Evolutionary conservation across 2,113 vertebrate species (phyloP), one percentile per base, ranked within the genome.

Genomic region (Chaenogobius annularis): DNA sequence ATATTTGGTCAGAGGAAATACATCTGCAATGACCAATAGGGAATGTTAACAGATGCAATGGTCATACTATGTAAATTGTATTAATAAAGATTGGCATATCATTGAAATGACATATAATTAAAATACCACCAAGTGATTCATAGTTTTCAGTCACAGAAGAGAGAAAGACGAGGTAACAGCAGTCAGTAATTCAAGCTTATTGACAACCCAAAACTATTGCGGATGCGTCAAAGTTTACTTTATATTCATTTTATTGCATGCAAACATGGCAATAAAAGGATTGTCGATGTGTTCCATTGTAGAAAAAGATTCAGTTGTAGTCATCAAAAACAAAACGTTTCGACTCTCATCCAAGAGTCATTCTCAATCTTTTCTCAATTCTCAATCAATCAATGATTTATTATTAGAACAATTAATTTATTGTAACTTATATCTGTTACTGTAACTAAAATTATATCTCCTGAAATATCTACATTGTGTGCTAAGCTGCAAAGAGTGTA

Each of bases 41-140:
- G 26, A 56, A 56, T 56, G 20, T 70, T 47, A 71, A 56, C 19
- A 61, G 26, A 56, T 23, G 55, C 37, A 12, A 65, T 26, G 46
- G 26, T 31, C 11, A 3, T n/a, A 23, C 23, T 26, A 58, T 58
- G 55, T 12, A 61, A 35, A 35, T 59, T 35, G 2, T 61, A 1
- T 15, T 17, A 35, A 35, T 35, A 7, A 61, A 50, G 47, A 50
- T 17, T 50, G n/a, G 50, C 17, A 54, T 17, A 19, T 54, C 1
- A 54, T 54, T 54, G 23, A 61, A 43, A 63, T 63, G 35, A 15
- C 59, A 17, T n/a, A 20, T 61, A 0, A 61, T 63, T 40, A 63
- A 63, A 63, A 40, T 40, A n/a, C 17, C 19, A 40, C 35, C 5
- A 63, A 63, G 5, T 40, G 35, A n/a, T 40, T 63, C 35, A 40